A percentile compares a stretch with the other conserved stretches of the same genome.
These are phyloP conservation scores for Sciurus vulgaris DNA, from an alignment of 2,797 vertebrate genomes.

Conservation along the genomic window DNA sequence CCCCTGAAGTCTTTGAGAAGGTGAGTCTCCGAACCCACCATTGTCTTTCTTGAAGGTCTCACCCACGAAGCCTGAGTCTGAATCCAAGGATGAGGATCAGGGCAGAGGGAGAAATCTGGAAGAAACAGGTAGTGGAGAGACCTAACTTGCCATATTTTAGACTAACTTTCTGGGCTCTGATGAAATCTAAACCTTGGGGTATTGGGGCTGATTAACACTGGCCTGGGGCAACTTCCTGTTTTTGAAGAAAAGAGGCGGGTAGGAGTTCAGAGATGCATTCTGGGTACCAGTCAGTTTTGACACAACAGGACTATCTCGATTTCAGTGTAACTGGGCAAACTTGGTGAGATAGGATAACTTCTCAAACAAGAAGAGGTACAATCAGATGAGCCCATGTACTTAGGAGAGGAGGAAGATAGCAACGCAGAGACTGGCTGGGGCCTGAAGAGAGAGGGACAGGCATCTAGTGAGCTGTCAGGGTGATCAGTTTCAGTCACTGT, in stretches of 20 bases:
- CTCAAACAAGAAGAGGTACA: neutral
- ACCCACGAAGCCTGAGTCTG: neutral
- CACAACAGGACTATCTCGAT: neutral
- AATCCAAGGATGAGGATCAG: neutral
- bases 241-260: constrained; percentile 61
- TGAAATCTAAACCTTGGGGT: neutral
- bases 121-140: neutral
- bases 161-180: neutral
- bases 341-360: neutral
- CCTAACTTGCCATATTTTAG: neutral
- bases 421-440: neutral
- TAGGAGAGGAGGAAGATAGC: too few species aligned
- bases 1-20: neutral
- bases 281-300: neutral
- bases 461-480: fast-evolving
- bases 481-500: neutral
- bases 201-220: neutral
- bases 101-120: neutral
- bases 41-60: neutral
- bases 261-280: neutral
- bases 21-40: neutral
- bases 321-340: neutral
- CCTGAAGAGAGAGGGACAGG: neutral
- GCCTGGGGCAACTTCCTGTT: constrained; percentile 66
- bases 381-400: fast-evolving